Evolutionary conservation across 2,113 vertebrate species (phyloP).

Genomic region (Eonycteris spelaea): DNA sequence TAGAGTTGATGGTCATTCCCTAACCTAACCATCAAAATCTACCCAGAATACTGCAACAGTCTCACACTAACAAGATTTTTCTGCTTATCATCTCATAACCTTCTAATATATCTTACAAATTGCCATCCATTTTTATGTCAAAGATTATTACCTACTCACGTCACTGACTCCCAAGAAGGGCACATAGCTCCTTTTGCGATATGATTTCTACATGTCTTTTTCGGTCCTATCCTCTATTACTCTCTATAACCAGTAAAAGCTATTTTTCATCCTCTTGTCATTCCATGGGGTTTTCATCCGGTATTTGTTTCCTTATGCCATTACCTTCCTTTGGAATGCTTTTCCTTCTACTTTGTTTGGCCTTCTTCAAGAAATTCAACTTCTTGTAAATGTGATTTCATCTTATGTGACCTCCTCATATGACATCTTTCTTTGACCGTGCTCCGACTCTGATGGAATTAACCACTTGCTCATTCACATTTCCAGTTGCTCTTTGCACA

Average conservation of each 20-base stretch:
- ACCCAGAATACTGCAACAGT: not conserved
- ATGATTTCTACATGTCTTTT: not conserved
- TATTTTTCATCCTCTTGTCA: not conserved
- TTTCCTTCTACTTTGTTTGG: not conserved
- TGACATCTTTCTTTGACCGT: too few relatives aligned
- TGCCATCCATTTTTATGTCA: not conserved
- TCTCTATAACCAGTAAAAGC: not conserved
- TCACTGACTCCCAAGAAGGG: not conserved
- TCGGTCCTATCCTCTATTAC: not conserved
- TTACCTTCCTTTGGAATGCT: not conserved
- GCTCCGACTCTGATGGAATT: not conserved
- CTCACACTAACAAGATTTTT: not conserved
- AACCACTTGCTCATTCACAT: not conserved
- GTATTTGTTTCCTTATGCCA: not conserved
- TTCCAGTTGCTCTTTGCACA: rapidly evolving
- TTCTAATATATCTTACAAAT: not conserved
- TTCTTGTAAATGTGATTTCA: not conserved
- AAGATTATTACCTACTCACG: not conserved
- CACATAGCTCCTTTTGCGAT: not conserved
- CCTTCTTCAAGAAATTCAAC: not conserved
- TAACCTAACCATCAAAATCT: not conserved
- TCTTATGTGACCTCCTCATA: not conserved
- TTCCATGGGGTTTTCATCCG: not conserved
- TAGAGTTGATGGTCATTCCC: not conserved
- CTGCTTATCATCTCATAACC: not conserved